Percentiles rank a stretch among this genome's conserved stretches.
phyloP scores from a whole-genome alignment of 2,888 invertebrate species.

The Stenurella melanura region DNA sequence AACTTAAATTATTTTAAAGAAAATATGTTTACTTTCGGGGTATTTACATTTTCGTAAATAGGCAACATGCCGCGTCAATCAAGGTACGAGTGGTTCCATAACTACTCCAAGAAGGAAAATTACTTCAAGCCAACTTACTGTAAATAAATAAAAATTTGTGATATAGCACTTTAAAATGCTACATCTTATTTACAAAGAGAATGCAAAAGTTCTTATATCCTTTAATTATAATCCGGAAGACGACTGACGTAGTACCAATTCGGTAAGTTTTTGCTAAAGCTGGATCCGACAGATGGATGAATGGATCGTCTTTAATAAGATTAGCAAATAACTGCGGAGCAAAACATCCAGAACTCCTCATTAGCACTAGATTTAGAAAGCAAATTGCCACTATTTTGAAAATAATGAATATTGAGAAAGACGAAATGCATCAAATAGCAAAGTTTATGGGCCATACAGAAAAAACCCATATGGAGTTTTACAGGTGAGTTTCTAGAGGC shows the following conservation, averaged over 20 bases:
- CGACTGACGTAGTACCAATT: background rate
- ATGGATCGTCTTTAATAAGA: background rate
- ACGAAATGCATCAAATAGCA: conserved; percentile 19
- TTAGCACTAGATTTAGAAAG: conserved; percentile 16
- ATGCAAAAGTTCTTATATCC: background rate
- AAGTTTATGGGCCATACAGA: conserved; percentile 26
- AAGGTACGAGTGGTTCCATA: no score
- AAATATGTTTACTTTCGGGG: no score
- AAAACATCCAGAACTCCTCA: conserved; percentile 10
- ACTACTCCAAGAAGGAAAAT: no score
- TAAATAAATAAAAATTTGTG: no score
- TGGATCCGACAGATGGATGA: background rate
- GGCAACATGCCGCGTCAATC: no score
- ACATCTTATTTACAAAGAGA: conserved; percentile 5
- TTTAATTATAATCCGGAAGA: background rate
- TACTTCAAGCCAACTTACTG: no score
- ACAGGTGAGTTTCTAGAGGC: background rate
- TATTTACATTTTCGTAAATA: no score
- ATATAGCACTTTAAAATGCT: no score
- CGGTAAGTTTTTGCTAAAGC: conserved; percentile 2
- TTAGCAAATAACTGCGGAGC: background rate
- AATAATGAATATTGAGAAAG: conserved; percentile 23
- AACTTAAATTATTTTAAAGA: no score
- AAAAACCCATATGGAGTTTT: conserved; percentile 29
- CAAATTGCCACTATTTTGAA: conserved; percentile 22